phyloP scores from a whole-genome alignment of 2,797 vertebrate species.

The Otolemur crassicaudatus region DNA sequence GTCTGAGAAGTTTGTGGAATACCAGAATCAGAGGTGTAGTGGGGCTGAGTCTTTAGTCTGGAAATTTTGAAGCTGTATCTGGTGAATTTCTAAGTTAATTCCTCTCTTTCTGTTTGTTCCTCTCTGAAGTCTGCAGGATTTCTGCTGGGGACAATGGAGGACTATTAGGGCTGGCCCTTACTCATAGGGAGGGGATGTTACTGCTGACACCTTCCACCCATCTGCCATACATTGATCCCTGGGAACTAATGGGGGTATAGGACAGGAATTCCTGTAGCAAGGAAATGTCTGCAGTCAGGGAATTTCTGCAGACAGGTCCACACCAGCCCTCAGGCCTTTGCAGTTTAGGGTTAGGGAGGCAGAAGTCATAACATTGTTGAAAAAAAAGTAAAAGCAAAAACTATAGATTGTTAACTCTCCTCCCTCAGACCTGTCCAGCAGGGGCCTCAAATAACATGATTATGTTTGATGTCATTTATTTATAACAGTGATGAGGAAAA shows the following conservation, averaged over 20 bases:
- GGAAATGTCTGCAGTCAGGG: neutral
- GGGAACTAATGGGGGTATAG: neutral
- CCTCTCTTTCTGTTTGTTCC: neutral
- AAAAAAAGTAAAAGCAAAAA: neutral
- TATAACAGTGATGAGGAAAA: neutral
- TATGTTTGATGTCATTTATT: neutral
- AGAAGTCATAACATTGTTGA: neutral
- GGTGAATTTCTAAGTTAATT: neutral
- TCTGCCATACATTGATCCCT: neutral
- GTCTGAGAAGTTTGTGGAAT: neutral
- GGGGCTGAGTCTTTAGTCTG: neutral
- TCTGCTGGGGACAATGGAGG: neutral
- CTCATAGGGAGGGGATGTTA: too few species aligned
- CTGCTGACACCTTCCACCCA: neutral
- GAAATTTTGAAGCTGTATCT: neutral
- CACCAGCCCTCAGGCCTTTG: neutral
- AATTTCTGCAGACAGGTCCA: neutral
- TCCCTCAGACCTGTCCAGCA: neutral
- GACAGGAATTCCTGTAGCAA: neutral
- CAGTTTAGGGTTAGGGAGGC: slow-evolving; percentile 17
- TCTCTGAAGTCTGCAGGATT: neutral
- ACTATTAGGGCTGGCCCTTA: too few species aligned
- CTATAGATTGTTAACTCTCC: neutral
- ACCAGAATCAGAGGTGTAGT: neutral
- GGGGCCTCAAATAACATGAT: neutral